A percentile compares a stretch with the other conserved stretches of the same genome.
These are phyloP conservation scores for Zosterops lateralis DNA, from an alignment of 2,113 vertebrate species.

Conservation along the genomic window DNA sequence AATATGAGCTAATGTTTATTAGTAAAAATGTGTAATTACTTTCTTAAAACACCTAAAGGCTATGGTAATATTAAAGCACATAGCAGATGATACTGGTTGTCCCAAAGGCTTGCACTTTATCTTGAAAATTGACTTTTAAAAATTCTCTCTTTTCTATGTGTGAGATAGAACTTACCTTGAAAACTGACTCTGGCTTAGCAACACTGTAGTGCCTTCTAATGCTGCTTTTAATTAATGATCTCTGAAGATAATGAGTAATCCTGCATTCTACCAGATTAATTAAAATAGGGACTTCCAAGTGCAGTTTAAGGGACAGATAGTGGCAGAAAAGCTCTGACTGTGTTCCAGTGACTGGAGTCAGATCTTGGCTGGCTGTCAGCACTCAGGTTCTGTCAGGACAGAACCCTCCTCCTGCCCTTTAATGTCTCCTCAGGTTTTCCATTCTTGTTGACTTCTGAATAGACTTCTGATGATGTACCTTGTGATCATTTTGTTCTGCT, in stretches of 20 bases:
- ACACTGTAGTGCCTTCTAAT: fast-evolving
- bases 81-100: not conserved
- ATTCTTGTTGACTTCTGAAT: not conserved
- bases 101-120: not conserved
- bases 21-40: not conserved
- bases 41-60: not conserved
- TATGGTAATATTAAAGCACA: not conserved
- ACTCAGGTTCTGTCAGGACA: not conserved
- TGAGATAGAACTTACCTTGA: not conserved
- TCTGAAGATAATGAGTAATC: not conserved
- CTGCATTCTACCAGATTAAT: not conserved
- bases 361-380: not conserved
- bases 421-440: not conserved
- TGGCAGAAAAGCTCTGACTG: not conserved
- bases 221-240: slow-evolving; percentile 14
- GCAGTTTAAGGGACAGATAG: not conserved
- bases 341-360: fast-evolving
- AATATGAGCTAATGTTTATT: not conserved
- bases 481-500: not conserved
- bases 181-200: not conserved
- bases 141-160: not conserved
- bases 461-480: not conserved
- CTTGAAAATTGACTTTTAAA: not conserved
- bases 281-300: not conserved
- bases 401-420: not conserved